A percentile compares a stretch with the other conserved stretches of the same genome.
phyloP scores from a whole-genome alignment of 2,888 invertebrate species.

The Scelioninae gen. 1 region DNA sequence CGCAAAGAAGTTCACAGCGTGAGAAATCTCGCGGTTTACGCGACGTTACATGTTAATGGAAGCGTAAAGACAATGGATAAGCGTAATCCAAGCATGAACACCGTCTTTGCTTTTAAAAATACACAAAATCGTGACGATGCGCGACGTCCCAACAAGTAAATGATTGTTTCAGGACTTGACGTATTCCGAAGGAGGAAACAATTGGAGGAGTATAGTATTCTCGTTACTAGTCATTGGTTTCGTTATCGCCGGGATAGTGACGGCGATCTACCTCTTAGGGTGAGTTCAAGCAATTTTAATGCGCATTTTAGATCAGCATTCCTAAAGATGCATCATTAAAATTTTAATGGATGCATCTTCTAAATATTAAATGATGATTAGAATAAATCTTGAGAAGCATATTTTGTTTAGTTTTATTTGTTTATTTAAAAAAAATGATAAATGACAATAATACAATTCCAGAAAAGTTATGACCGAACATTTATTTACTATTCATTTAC shows the following conservation, averaged over 20 bases:
- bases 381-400: too few relatives aligned
- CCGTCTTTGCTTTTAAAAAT: slow-evolving; percentile 51
- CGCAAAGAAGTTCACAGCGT: neutral
- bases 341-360: slow-evolving; percentile 21
- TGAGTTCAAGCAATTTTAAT: slow-evolving; percentile 82
- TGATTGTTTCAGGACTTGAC: slow-evolving; percentile 88
- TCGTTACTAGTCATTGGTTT: slow-evolving; percentile 93
- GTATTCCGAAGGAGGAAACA: slow-evolving; percentile 92
- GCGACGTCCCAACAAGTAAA: slow-evolving; percentile 44
- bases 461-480: too few relatives aligned
- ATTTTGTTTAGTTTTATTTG: too few relatives aligned
- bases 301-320: slow-evolving; percentile 9
- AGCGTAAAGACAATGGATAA: slow-evolving; percentile 13
- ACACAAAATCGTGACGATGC: slow-evolving; percentile 1
- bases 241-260: slow-evolving; percentile 94
- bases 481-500: too few relatives aligned
- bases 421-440: too few relatives aligned
- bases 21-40: slow-evolving; percentile 14
- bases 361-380: too few relatives aligned
- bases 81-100: slow-evolving; percentile 44
- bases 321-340: slow-evolving; percentile 32
- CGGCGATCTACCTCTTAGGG: slow-evolving; percentile 95
- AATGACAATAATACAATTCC: too few relatives aligned
- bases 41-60: slow-evolving; percentile 28
- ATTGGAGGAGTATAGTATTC: slow-evolving; percentile 95